These are phyloP conservation scores for Lepidocolaptes lacrymiger DNA, from an alignment of 2,797 vertebrate species.

Conservation along the genomic window DNA sequence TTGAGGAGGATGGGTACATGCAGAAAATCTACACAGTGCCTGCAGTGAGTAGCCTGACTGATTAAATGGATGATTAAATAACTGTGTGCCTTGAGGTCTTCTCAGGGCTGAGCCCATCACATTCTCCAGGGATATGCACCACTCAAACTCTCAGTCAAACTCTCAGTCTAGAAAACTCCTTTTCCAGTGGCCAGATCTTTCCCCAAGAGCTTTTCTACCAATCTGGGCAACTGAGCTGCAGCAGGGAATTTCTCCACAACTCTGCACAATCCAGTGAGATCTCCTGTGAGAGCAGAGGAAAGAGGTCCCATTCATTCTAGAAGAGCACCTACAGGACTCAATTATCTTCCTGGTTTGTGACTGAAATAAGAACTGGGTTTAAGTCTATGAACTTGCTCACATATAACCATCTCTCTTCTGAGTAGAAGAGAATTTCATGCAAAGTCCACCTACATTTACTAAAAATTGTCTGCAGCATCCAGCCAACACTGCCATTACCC, in stretches of 20 bases:
- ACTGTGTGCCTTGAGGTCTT: neutral
- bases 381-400: neutral
- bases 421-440: neutral
- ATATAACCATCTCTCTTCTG: neutral
- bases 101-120: accelerated
- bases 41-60: neutral
- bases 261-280: neutral
- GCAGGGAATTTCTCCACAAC: neutral
- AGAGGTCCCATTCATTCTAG: neutral
- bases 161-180: neutral
- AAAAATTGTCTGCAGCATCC: neutral
- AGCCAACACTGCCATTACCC: neutral
- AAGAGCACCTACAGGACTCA: neutral
- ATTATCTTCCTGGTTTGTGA: neutral
- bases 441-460: neutral
- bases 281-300: neutral
- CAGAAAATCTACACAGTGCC: neutral
- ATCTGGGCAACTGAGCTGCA: neutral
- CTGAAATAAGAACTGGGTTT: neutral
- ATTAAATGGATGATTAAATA: neutral
- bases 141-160: neutral
- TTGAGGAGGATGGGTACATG: neutral
- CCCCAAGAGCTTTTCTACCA: neutral
- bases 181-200: neutral
- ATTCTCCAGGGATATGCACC: neutral